These are phyloP conservation scores for Nomada ruficornis DNA, from an alignment of 2,888 invertebrate species.

Conservation along the genomic window DNA sequence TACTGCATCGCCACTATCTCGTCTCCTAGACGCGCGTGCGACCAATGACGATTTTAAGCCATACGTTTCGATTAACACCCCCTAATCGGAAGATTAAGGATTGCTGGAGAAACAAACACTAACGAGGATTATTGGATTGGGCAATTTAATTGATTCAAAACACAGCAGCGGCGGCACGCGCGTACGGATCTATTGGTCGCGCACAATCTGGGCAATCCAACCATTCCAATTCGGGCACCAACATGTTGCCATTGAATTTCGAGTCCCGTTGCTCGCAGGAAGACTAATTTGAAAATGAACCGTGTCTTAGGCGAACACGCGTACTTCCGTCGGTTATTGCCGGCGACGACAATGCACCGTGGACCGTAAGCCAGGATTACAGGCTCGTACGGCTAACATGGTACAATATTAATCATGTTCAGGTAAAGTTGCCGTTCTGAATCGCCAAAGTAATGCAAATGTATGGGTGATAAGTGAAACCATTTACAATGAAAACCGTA, in stretches of 20 bases:
- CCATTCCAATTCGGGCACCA: slow-evolving; percentile 22
- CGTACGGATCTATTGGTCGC: slow-evolving; percentile 15
- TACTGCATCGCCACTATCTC: too few relatives aligned
- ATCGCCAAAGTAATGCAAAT: slow-evolving; percentile 5
- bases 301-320: slow-evolving; percentile 38
- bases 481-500: too few relatives aligned
- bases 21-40: neutral
- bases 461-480: slow-evolving; percentile 21
- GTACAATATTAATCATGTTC: slow-evolving; percentile 52
- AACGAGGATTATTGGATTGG: slow-evolving; percentile 28
- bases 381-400: neutral
- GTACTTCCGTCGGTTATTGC: slow-evolving; percentile 44
- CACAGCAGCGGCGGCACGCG: neutral
- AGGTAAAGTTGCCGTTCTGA: slow-evolving; percentile 36
- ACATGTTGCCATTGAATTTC: slow-evolving; percentile 53
- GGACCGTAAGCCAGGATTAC: slow-evolving; percentile 38
- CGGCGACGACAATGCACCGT: slow-evolving; percentile 36
- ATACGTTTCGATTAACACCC: neutral
- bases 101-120: slow-evolving; percentile 21
- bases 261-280: slow-evolving; percentile 23
- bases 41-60: neutral
- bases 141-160: slow-evolving; percentile 52
- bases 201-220: slow-evolving; percentile 33
- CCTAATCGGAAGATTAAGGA: slow-evolving; percentile 3
- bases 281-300: slow-evolving; percentile 52